Conservation (phyloP, 1,140 invertebrate genomes). For the Sycophaga agraensis region DNA sequence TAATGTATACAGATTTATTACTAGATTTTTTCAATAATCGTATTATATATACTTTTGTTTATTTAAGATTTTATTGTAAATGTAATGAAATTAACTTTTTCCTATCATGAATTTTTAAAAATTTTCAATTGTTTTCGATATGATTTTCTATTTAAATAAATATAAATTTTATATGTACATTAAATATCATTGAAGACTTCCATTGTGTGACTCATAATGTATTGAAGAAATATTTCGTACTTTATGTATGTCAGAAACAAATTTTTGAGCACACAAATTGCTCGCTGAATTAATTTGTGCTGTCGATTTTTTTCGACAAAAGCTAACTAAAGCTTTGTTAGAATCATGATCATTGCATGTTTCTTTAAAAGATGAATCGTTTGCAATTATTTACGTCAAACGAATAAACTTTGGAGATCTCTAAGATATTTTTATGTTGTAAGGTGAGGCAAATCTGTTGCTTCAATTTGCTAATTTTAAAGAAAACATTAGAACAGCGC, state of each 20-base stretch:
- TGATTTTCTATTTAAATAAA: constrained; percentile 9
- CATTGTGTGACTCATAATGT: neutral
- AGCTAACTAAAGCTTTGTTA: neutral
- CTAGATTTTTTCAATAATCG: too few species aligned
- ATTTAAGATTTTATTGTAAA: neutral
- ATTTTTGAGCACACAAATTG: neutral
- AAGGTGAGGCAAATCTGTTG: constrained; percentile 15
- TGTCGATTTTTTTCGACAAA: constrained; percentile 6
- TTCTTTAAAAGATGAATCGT: constrained; percentile 11
- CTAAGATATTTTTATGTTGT: constrained; percentile 13
- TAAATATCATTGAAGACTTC: neutral
- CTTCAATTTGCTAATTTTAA: constrained; percentile 21
- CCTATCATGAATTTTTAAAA: neutral
- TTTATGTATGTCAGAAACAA: constrained; percentile 5
- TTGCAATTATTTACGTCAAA: neutral
- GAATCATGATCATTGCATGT: neutral
- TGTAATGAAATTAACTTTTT: too few species aligned
- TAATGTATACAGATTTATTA: too few species aligned
- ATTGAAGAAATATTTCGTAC: constrained; percentile 8
- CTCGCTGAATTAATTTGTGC: constrained; percentile 6
- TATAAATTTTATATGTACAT: neutral
- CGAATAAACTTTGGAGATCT: neutral
- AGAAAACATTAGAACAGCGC: constrained; percentile 10
- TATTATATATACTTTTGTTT: neutral
- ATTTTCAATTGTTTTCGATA: constrained; percentile 10